Evolutionary conservation across 2,888 invertebrate genomes (phyloP), one percentile per base, ranked within the genome.

Genomic region (Cephus sareptanus): DNA sequence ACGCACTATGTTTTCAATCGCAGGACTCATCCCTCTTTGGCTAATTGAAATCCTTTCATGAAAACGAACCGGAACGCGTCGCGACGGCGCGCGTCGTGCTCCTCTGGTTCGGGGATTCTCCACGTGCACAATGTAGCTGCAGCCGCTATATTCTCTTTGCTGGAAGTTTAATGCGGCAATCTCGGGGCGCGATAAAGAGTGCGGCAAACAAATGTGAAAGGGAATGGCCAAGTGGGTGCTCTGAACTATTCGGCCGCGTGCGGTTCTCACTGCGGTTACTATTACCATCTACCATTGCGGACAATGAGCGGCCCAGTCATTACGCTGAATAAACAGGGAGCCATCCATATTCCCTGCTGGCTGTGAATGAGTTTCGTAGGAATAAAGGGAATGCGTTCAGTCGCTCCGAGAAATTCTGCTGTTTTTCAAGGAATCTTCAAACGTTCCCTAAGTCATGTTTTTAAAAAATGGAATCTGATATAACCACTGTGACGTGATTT

Each of bases 141-240:
- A 56, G 56, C 56, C 56, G 56, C 23, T 56, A 85, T 84, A 89
- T 89, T 89, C 91, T 85, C 91, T 91, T 91, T 91, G 89, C 89
- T 91, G 90, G 89, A 91, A 90, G 90, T 90, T 91, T 91, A 91
- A 91, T 91, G 90, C 86, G 86, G 88, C 91, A 91, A 91, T 91
- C 91, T 89, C 83, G 86, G 89, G 90, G 91, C 89, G 91, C 90
- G 90, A 91, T 91, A 91, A 91, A 90, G 89, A 88, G 88, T 85
- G 85, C 83, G 77, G 85, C 89, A 89, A 90, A 89, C 89, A 87
- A 87, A 85, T 84, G 86, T 87, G 89, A 91, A 91, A 91, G 90
- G 84, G 91, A 91, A 91, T 91, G 84, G 86, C 85, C 83, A 86
- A 90, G 88, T 83, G 85, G 85, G 81, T 79, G 12, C 35, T 35